phyloP scores from a whole-genome alignment of 1,140 invertebrate species.

The Sipha flava region DNA sequence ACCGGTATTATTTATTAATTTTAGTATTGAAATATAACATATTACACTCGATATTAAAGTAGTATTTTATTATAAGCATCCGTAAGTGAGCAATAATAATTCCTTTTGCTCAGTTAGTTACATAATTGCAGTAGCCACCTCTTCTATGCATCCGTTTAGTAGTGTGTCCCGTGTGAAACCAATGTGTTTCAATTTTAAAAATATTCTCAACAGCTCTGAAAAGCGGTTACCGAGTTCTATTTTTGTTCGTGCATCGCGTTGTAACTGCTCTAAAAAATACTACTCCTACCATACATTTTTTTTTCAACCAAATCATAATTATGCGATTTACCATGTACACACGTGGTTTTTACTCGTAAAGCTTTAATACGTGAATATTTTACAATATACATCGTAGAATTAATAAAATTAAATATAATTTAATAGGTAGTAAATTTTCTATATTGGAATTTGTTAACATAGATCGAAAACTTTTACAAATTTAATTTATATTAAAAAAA shows the following conservation, averaged over 20 bases:
- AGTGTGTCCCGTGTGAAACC: not conserved
- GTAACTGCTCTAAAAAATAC: slow-evolving; percentile 8
- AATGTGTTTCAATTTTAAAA: slow-evolving; percentile 22
- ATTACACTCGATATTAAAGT: too few species aligned
- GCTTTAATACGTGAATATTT: too few species aligned
- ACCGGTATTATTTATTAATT: too few species aligned
- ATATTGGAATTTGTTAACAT: too few species aligned
- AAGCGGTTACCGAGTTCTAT: slow-evolving; percentile 25
- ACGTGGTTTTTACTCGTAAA: not conserved
- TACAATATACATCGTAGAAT: too few species aligned
- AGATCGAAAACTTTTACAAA: too few species aligned
- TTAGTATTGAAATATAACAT: too few species aligned
- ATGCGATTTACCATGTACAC: not conserved
- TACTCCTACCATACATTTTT: not conserved
- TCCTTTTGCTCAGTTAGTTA: not conserved
- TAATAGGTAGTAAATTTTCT: too few species aligned
- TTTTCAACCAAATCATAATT: not conserved
- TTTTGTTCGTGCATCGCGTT: not conserved
- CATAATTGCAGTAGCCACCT: not conserved
- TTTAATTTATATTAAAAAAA: too few species aligned
- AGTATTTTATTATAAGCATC: too few species aligned
- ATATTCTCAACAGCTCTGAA: slow-evolving; percentile 29
- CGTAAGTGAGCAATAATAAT: too few species aligned
- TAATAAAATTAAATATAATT: too few species aligned
- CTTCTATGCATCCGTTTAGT: not conserved